Evolutionary conservation across 92 coral and sea anemone genomes (phyloP).

Genomic region (Umimayanthus kanabou): DNA sequence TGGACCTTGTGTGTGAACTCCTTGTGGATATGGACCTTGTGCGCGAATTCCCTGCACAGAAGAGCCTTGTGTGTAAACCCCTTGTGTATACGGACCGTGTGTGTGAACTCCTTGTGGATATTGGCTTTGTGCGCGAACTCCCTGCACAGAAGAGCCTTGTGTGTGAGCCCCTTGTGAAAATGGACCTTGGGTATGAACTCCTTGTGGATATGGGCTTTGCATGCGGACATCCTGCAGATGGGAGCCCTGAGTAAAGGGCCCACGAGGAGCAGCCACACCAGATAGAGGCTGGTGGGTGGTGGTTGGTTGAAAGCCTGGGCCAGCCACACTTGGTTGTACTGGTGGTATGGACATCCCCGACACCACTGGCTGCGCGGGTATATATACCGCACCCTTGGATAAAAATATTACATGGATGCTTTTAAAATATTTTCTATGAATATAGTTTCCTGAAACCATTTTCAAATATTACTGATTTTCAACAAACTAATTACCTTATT

Average conservation of each 20-base stretch:
- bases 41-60: not conserved
- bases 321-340: constrained; percentile 3
- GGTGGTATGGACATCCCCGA: constrained; percentile 29
- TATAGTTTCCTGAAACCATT: too few relatives aligned
- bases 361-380: constrained; percentile 18
- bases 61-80: not conserved
- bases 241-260: constrained; percentile 2
- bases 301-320: constrained; percentile 3
- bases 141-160: not conserved
- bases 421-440: too few relatives aligned
- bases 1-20: not conserved
- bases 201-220: not conserved
- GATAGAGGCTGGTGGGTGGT: not conserved
- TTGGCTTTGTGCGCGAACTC: not conserved
- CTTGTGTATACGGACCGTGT: not conserved
- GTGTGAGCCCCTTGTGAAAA: not conserved
- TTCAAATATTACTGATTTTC: too few relatives aligned
- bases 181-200: not conserved
- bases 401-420: not conserved
- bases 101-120: not conserved
- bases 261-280: not conserved
- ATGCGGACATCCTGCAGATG: not conserved
- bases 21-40: not conserved
- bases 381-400: not conserved
- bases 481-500: too few relatives aligned